Evolutionary conservation across 92 coral and sea anemone species (phyloP).

Genomic region (Plumapathes pennacea): DNA sequence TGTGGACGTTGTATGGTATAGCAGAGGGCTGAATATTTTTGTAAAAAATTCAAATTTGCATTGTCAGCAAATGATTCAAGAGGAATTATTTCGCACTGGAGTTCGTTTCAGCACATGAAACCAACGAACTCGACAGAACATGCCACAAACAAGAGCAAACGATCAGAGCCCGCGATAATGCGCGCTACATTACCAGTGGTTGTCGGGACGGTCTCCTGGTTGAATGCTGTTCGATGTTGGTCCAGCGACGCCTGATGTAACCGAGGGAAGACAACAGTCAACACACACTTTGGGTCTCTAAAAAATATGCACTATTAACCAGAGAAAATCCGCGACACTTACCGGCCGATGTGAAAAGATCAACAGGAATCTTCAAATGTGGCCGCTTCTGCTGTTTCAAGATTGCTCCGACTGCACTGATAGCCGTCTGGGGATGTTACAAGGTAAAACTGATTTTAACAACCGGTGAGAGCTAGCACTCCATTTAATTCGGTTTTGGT

Average conservation of each 20-base stretch:
- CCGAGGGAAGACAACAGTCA: too few species aligned
- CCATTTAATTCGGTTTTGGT: too few species aligned
- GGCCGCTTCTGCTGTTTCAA: constrained; percentile 87
- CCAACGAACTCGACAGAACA: too few species aligned
- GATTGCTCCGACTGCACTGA: constrained; percentile 82
- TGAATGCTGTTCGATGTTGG: constrained; percentile 55
- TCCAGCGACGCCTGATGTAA: constrained; percentile 70
- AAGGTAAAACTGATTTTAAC: not conserved
- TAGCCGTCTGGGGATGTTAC: constrained; percentile 75
- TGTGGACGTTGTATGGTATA: too few species aligned
- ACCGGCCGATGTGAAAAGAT: constrained; percentile 73
- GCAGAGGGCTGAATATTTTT: too few species aligned
- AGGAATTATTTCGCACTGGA: too few species aligned
- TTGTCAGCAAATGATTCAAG: too few species aligned
- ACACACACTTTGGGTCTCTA: not conserved
- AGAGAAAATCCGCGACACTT: not conserved
- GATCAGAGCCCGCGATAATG: too few species aligned
- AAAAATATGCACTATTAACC: not conserved
- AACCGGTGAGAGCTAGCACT: too few species aligned
- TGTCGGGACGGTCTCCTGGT: constrained; percentile 94
- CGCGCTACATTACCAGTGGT: constrained; percentile 87
- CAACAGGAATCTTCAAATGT: constrained; percentile 71
- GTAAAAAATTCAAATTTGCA: too few species aligned
- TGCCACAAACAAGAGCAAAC: too few species aligned
- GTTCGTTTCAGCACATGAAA: too few species aligned